phyloP scores from a whole-genome alignment of 2,797 vertebrate genomes.

The Rhyacichthys aspro region DNA sequence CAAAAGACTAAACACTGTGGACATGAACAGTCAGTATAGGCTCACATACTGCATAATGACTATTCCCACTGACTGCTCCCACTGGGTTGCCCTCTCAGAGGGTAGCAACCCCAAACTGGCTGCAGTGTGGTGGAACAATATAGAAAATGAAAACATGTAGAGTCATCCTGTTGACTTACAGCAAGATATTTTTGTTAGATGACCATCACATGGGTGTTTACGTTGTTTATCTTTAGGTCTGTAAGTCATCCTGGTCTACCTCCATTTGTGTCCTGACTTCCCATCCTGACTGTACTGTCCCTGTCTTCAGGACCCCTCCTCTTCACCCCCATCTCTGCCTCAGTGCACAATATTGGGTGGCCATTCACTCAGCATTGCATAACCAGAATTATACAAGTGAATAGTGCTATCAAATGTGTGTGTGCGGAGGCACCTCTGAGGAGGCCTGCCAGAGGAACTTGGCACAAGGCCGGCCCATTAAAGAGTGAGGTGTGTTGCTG shows the following conservation, averaged over 20 bases:
- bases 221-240: too few relatives aligned
- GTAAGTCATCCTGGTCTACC: not conserved
- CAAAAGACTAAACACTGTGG: constrained; percentile 33
- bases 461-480: constrained; percentile 60
- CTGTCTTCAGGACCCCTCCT: constrained; percentile 13
- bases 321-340: constrained; percentile 47
- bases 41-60: not conserved
- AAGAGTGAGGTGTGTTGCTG: constrained; percentile 33
- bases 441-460: constrained; percentile 61
- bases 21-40: constrained; percentile 3
- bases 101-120: not conserved
- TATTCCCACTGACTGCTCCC: not conserved
- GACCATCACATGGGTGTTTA: not conserved
- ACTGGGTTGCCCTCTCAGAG: constrained; percentile 7
- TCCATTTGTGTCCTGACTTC: constrained; percentile 7
- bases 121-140: not conserved
- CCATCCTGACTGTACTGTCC: constrained; percentile 22
- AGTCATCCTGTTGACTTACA: not conserved
- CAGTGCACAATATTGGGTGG: constrained; percentile 62
- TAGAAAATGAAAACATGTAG: not conserved
- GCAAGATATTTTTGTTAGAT: too few relatives aligned
- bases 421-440: constrained; percentile 50
- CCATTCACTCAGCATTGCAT: constrained; percentile 73
- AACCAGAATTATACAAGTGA: constrained; percentile 76
- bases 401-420: constrained; percentile 56